Evolutionary conservation across 2,888 invertebrate genomes (phyloP).

Genomic region (Diabrotica balteata): DNA sequence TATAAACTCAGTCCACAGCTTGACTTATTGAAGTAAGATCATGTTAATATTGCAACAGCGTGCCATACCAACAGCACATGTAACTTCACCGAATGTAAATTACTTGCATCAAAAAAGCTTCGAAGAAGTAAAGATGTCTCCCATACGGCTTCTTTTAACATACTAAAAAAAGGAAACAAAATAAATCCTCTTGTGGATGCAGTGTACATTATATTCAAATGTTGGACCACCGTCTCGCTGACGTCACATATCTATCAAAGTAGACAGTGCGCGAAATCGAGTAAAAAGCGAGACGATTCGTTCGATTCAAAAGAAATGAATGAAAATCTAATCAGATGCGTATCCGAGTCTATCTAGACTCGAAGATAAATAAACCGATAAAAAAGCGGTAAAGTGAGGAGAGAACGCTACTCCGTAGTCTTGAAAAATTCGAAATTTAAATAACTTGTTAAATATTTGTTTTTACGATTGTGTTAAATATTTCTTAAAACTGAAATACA

Average conservation of each 20-base stretch:
- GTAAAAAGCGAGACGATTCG: slow-evolving; percentile 40
- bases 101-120: too few relatives aligned
- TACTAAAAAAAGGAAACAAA: slow-evolving; percentile 1
- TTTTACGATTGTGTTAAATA: too few relatives aligned
- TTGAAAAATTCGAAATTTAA: too few relatives aligned
- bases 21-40: too few relatives aligned
- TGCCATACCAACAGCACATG: too few relatives aligned
- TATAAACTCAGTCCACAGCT: too few relatives aligned
- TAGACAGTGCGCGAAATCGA: slow-evolving; percentile 38
- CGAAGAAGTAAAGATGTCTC: background rate
- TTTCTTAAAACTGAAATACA: too few relatives aligned
- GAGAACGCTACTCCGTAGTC: background rate
- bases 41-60: too few relatives aligned
- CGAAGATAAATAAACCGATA: slow-evolving; percentile 4
- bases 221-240: slow-evolving; percentile 56
- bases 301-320: slow-evolving; percentile 18
- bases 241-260: slow-evolving; percentile 57
- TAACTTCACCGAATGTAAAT: too few relatives aligned
- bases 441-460: too few relatives aligned
- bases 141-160: background rate
- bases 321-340: slow-evolving; percentile 12
- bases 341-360: slow-evolving; percentile 1
- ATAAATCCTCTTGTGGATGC: slow-evolving; percentile 17
- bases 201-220: slow-evolving; percentile 58
- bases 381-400: background rate